Percentiles rank a stretch among this genome's conserved stretches.
Conservation (phyloP, 2,113 vertebrate genomes). For the Poecilia latipinna region DNA sequence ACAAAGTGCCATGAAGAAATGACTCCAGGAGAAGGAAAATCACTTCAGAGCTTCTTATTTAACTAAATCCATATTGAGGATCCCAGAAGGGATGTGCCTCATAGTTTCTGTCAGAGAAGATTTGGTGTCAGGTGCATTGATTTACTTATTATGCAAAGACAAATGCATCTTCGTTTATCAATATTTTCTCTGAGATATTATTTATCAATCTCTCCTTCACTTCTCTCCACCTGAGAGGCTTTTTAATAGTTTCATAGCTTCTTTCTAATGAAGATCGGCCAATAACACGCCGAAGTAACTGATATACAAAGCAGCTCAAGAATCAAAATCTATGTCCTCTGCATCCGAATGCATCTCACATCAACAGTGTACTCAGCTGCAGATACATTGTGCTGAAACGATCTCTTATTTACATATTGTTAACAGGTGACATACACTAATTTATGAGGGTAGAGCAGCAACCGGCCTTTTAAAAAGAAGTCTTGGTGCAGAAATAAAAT, state of each 20-base stretch:
- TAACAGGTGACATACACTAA: conserved; percentile 30
- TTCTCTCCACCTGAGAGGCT: background rate
- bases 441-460: conserved; percentile 23
- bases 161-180: background rate
- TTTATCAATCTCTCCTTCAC: background rate
- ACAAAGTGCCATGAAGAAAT: too few species aligned
- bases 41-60: background rate
- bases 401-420: conserved; percentile 49
- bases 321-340: background rate
- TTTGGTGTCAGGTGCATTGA: background rate
- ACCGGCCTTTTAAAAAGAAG: conserved; percentile 7
- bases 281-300: background rate
- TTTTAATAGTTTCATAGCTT: conserved; percentile 1
- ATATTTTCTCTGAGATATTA: background rate
- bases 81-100: background rate
- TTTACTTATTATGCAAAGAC: background rate
- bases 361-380: conserved; percentile 4
- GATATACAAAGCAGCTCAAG: background rate
- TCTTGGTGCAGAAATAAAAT: conserved; percentile 24
- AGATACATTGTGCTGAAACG: conserved; percentile 17
- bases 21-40: background rate
- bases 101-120: background rate
- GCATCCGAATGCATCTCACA: background rate
- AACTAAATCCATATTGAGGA: background rate
- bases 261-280: conserved; percentile 17